phyloP scores from a whole-genome alignment of 23 tunicate species.

The Pegea sp. region DNA sequence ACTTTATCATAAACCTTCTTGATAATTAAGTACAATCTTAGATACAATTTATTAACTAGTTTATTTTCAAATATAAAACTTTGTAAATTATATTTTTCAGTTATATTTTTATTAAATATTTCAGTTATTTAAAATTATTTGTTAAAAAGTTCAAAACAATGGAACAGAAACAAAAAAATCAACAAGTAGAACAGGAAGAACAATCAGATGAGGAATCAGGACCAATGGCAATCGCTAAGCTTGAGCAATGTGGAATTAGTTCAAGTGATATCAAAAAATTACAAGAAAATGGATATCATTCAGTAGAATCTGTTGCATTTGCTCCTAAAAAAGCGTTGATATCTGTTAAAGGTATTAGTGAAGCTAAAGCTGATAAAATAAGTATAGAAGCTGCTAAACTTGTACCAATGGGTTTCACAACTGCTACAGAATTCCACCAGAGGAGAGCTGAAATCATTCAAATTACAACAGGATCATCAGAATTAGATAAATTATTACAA shows the following conservation, averaged over 20 bases:
- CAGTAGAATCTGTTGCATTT: constrained; percentile 84
- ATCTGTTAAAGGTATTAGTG: constrained; percentile 83
- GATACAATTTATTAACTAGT: no score
- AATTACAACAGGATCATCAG: constrained; percentile 79
- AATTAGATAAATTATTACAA: constrained; percentile 70
- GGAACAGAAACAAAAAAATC: background rate
- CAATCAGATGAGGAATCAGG: constrained; percentile 30
- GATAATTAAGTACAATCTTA: no score
- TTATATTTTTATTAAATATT: no score
- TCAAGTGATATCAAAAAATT: constrained; percentile 74
- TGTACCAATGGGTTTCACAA: constrained; percentile 97
- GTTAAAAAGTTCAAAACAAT: no score
- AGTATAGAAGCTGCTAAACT: constrained; percentile 86
- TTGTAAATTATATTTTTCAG: no score
- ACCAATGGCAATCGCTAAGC: constrained; percentile 42
- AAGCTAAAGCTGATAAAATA: constrained; percentile 89
- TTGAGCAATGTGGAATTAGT: constrained; percentile 84
- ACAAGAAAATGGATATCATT: constrained; percentile 79
- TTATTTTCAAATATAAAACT: no score
- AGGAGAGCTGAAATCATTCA: constrained; percentile 86
- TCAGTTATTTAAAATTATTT: no score
- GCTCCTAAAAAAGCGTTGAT: constrained; percentile 86
- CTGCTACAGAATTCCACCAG: constrained; percentile 96
- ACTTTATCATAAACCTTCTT: no score
- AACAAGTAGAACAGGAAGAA: constrained; percentile 6